Base-by-base conservation (phyloP, 2,797 vertebrate species). In the Enoplosus armatus region DNA sequence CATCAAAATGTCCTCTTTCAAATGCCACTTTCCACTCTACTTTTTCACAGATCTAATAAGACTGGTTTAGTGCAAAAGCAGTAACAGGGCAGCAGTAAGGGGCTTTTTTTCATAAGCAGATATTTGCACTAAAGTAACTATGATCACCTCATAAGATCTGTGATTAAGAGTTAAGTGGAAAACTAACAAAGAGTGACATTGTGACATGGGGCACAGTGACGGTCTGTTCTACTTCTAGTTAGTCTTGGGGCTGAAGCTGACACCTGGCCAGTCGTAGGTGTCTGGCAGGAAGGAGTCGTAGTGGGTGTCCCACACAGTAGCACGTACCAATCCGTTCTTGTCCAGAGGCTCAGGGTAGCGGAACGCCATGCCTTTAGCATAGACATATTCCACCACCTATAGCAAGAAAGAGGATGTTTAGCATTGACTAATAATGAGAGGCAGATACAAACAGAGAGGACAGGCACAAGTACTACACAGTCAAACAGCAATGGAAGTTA, bases 211-310 rank as follows among this genome's bases (percentile, higher is more conserved):
- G 29, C 74, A 79, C 45, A 61, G 50, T 37, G 53, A 71, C 50
- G 26, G 37, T 67, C 41, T 72, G 71, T 27, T 58, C 43, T 59
- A 56, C 37, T 83, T 83, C 81, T 91, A 88, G 16, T 95, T 85
- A 20, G 92, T 92, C 56, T 94, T 93, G 85, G 96, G 84, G 87
- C 87, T 79, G 74, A 89, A 91, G 26, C 87, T 87, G 59, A 96
- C 95, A 8, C 93, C 96, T 0, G 97, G 97, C 97, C 97, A 99
- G 63, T 98, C 96, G 0, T 99, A 99, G 20, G 96, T 93, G 8
- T 99, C 98, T 0, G 98, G 98, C 73, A 98, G 86, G 89, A 99
- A 96, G 79, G 97, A 99, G 63, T 99, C 97, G 0, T 99, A 99
- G 20, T 96, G 77, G 2, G 95, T 98, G 90, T 89, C 91, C 97